A percentile compares a stretch with the other conserved stretches of the same genome.
Conservation (phyloP, 1,140 invertebrate genomes). For the Pectinophora gossypiella region DNA sequence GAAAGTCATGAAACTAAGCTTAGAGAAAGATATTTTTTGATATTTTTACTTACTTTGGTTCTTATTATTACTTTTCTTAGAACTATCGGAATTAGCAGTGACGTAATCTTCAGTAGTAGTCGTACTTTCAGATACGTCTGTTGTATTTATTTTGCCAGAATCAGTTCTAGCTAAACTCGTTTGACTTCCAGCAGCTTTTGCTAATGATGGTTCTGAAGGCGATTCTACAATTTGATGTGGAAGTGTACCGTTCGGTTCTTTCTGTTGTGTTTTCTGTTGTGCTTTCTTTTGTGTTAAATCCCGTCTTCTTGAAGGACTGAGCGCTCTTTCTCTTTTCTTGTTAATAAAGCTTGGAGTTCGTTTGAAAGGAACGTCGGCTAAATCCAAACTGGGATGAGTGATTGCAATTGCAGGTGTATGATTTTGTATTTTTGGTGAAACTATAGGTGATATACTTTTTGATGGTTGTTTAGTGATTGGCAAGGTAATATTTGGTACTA, state of each 20-base stretch:
- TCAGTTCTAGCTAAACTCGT: constrained; percentile 78
- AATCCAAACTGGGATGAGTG: constrained; percentile 66
- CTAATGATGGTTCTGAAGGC: constrained; percentile 46
- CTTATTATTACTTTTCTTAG: constrained; percentile 70
- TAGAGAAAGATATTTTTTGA: too few relatives aligned
- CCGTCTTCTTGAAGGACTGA: constrained; percentile 70
- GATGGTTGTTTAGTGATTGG: constrained; percentile 72
- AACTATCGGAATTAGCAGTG: constrained; percentile 89
- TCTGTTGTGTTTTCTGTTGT: constrained; percentile 61
- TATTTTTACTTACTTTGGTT: constrained; percentile 52
- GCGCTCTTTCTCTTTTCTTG: constrained; percentile 68
- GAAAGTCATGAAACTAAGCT: too few relatives aligned
- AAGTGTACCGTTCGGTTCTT: constrained; percentile 64
- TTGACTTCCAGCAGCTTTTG: constrained; percentile 59
- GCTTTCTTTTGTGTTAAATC: constrained; percentile 40
- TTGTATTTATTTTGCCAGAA: constrained; percentile 83
- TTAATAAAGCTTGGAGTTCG: constrained; percentile 69
- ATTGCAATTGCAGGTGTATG: constrained; percentile 72
- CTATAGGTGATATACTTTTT: constrained; percentile 46
- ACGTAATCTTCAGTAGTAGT: constrained; percentile 92
- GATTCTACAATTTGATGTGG: constrained; percentile 55
- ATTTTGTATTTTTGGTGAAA: constrained; percentile 43
- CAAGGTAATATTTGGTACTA: constrained; percentile 54
- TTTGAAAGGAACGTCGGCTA: constrained; percentile 65
- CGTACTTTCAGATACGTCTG: constrained; percentile 88